These are phyloP conservation scores for Typhlomys cinereus DNA, from an alignment of 2,113 vertebrate species.

Conservation along the genomic window DNA sequence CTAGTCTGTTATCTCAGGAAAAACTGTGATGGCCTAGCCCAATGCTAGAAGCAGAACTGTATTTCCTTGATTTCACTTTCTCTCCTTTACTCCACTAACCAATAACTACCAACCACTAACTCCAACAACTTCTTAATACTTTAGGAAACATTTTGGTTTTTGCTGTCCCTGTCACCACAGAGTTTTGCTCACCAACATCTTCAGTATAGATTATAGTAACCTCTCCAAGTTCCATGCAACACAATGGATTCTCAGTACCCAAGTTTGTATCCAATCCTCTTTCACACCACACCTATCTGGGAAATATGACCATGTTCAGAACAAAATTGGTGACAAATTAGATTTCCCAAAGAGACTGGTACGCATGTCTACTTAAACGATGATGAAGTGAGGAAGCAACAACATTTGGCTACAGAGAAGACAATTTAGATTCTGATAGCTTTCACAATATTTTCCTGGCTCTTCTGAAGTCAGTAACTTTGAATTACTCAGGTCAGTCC, in stretches of 20 bases:
- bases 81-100: neutral
- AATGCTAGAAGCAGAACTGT: neutral
- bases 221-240: neutral
- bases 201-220: neutral
- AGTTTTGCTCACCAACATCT: neutral
- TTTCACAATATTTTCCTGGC: neutral
- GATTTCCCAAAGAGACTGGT: neutral
- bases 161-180: neutral
- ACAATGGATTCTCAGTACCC: neutral
- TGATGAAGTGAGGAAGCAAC: neutral
- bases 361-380: neutral
- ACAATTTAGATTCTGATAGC: neutral
- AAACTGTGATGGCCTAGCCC: neutral
- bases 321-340: neutral
- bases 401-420: neutral
- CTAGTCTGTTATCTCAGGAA: neutral
- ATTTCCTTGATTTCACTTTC: neutral
- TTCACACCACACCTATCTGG: neutral
- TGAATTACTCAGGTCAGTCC: neutral
- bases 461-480: neutral
- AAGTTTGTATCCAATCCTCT: constrained; percentile 3
- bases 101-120: neutral
- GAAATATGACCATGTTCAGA: neutral
- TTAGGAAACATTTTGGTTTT: neutral
- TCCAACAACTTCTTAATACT: neutral